Percentiles rank a stretch among this genome's conserved stretches.
phyloP scores from a whole-genome alignment of 2,113 vertebrate species.

The Paracanthobrama guichenoti region DNA sequence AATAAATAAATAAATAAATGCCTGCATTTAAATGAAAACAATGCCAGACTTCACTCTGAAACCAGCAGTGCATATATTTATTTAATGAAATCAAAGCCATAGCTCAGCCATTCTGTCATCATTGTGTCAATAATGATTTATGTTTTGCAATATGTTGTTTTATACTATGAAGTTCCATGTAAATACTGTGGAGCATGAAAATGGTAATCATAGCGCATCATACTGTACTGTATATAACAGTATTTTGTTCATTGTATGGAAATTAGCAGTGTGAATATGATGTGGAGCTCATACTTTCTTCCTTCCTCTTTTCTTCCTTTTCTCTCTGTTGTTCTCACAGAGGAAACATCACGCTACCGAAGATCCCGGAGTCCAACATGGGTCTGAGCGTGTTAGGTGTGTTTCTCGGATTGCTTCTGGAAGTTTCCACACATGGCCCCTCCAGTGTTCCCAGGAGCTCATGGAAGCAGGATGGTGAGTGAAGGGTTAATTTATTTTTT shows the following conservation, averaged over 20 bases:
- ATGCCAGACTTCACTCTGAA: neutral
- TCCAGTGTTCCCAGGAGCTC: conserved; percentile 82
- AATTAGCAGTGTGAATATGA: neutral
- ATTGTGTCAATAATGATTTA: neutral
- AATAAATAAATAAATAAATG: neutral
- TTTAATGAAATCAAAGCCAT: neutral
- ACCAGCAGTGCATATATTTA: neutral
- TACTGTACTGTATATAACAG: too few relatives aligned
- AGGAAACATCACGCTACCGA: conserved; percentile 78
- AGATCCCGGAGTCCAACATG: conserved; percentile 78
- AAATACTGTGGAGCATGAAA: neutral
- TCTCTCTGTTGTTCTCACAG: conserved; percentile 61
- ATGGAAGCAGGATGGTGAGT: conserved; percentile 88
- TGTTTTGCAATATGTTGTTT: neutral
- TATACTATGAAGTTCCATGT: neutral
- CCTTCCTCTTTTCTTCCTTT: neutral
- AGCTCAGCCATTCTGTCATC: neutral
- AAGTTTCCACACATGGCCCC: conserved; percentile 82
- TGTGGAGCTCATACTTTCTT: neutral
- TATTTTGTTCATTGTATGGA: neutral
- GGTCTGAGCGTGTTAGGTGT: conserved; percentile 71
- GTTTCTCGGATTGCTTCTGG: conserved; percentile 78
- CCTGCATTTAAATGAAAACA: neutral
- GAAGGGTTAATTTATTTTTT: neutral
- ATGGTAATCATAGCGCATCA: neutral